phyloP scores from a whole-genome alignment of 2,888 invertebrate genomes.

The Cephus nigrinus region DNA sequence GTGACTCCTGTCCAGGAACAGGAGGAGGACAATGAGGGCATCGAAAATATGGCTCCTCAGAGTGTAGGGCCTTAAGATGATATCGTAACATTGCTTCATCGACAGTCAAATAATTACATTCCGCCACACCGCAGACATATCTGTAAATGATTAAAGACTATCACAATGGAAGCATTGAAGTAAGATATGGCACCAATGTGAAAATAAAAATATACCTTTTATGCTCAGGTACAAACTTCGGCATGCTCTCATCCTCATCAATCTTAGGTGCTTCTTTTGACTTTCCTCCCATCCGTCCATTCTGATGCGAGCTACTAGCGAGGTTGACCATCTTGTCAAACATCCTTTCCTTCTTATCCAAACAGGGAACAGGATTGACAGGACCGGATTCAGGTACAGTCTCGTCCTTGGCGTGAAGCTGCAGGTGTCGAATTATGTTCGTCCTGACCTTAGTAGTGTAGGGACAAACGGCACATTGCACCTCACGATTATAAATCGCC shows the following conservation, averaged over 20 bases:
- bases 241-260: slow-evolving; percentile 46
- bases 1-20: slow-evolving; percentile 66
- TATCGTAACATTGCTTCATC: slow-evolving; percentile 78
- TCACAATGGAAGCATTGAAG: too few species aligned
- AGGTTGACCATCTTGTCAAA: slow-evolving; percentile 89
- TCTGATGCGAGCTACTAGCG: slow-evolving; percentile 75
- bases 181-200: too few species aligned
- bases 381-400: slow-evolving; percentile 77
- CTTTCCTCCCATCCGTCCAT: slow-evolving; percentile 63
- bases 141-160: slow-evolving; percentile 58
- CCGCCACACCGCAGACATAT: slow-evolving; percentile 78
- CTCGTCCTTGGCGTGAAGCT: slow-evolving; percentile 73
- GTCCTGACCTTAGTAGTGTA: slow-evolving; percentile 78
- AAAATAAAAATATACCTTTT: slow-evolving; percentile 46
- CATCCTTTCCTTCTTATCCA: slow-evolving; percentile 81
- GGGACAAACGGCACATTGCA: slow-evolving; percentile 76
- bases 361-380: slow-evolving; percentile 84
- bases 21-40: slow-evolving; percentile 80
- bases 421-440: slow-evolving; percentile 79
- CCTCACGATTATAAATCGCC: slow-evolving; percentile 72
- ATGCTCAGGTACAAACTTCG: slow-evolving; percentile 61
- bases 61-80: slow-evolving; percentile 80
- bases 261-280: slow-evolving; percentile 40
- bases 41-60: slow-evolving; percentile 70
- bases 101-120: slow-evolving; percentile 78